phyloP scores from a whole-genome alignment of 2,888 invertebrate genomes.

The Aspidapion aeneum region DNA sequence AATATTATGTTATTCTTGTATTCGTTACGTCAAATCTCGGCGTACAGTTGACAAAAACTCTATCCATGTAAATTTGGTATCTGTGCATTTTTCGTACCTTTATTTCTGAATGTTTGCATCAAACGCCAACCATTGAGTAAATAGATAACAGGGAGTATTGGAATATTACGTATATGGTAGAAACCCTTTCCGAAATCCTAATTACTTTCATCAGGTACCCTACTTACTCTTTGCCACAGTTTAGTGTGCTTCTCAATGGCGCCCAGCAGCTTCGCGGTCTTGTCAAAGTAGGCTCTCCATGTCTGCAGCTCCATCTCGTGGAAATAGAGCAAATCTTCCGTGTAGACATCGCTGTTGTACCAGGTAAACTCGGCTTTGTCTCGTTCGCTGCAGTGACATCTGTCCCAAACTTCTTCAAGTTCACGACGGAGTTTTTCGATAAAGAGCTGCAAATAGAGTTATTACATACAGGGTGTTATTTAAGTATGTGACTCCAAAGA shows the following conservation, averaged over 20 bases:
- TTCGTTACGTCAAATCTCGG: too few relatives aligned
- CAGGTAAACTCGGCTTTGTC: constrained; percentile 64
- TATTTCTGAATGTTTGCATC: too few relatives aligned
- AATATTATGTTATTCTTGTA: too few relatives aligned
- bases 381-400: constrained; percentile 62
- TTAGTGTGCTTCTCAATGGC: constrained; percentile 63
- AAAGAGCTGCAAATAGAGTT: constrained; percentile 48
- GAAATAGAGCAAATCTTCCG: constrained; percentile 73
- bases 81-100: too few relatives aligned
- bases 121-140: too few relatives aligned
- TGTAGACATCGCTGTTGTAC: constrained; percentile 58
- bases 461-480: constrained; percentile 21
- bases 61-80: too few relatives aligned
- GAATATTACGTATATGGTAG: too few relatives aligned
- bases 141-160: too few relatives aligned
- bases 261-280: constrained; percentile 63
- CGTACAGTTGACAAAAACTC: too few relatives aligned
- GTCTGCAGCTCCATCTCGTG: constrained; percentile 77
- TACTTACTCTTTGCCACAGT: constrained; percentile 58
- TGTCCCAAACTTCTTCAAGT: constrained; percentile 71
- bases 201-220: too few relatives aligned
- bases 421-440: constrained; percentile 68
- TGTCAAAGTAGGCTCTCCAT: constrained; percentile 61
- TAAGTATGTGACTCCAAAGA: too few relatives aligned
- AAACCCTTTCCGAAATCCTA: too few relatives aligned